Evolutionary conservation across 2,797 vertebrate genomes (phyloP), one percentile per base, ranked within the genome.

Genomic region (Threskiornis aethiopicus): DNA sequence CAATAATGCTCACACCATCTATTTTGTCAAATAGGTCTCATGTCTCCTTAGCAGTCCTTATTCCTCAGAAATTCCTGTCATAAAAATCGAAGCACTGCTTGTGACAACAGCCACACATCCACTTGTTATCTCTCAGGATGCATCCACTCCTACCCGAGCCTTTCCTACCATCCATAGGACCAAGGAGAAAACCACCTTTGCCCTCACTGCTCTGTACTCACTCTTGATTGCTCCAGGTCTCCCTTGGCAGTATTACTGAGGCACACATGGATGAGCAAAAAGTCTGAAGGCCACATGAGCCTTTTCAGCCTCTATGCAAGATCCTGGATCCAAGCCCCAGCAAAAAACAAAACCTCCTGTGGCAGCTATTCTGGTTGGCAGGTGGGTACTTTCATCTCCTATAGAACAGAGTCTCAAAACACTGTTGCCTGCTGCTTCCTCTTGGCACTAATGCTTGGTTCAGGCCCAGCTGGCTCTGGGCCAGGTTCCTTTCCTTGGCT

Each of bases 231-330:
- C 10, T 76, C 21, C 41, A 61, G 13, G 10, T 76, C 9, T 90
- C 31, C n/a, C 13, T 86, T 41, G 42, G 13, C 13, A 83, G 9
- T 41, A 35, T 66, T 69, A n/a, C 16, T 29, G 20, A 41, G n/a
- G 13, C 33, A 65, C 24, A 59, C 6, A 46, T 4, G 10, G 29
- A 57, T 81, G 4, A 84, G 2, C 9, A 70, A 86, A 61, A 85
- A 41, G 6, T n/a, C 20, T 1, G 1, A 91, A 76, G 51, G 10
- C 31, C 3, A 0, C 51, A 19, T 14, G 9, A 90, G 24, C 31
- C 10, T 83, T 14, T 0, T 54, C 29, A 77, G 42, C 29, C n/a
- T 66, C 20, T 62, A 4, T 22, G 13, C 17, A 77, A 22, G 4
- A 47, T 47, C 26, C 29, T 66, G 28, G 17, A 83, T 87, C 13